These are phyloP conservation scores for Boloria euphrosyne DNA, from an alignment of 2,888 invertebrate genomes.

Conservation along the genomic window DNA sequence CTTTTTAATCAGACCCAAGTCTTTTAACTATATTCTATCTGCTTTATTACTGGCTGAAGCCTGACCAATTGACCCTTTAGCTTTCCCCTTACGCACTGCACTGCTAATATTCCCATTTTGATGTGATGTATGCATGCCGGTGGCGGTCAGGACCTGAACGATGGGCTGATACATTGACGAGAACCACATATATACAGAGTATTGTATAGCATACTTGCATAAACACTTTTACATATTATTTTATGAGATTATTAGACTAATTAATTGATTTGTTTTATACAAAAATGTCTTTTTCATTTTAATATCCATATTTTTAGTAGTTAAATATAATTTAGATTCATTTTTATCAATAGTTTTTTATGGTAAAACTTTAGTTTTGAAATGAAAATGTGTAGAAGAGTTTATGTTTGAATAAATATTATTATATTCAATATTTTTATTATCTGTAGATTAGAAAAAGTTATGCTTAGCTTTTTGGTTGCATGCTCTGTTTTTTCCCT, in stretches of 20 bases:
- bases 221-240: conserved; percentile 35
- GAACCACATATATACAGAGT: conserved; percentile 34
- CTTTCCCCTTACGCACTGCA: conserved; percentile 50
- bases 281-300: neutral
- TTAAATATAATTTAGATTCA: conserved; percentile 5
- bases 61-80: conserved; percentile 24
- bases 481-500: conserved; percentile 18
- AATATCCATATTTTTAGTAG: neutral
- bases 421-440: conserved; percentile 20
- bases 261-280: conserved; percentile 5
- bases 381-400: conserved; percentile 26
- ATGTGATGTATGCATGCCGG: conserved; percentile 75
- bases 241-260: conserved; percentile 2
- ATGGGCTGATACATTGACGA: conserved; percentile 75
- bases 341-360: neutral
- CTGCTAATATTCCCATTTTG: conserved; percentile 70
- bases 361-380: too few relatives aligned
- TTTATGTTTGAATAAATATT: conserved; percentile 20
- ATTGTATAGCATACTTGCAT: conserved; percentile 33
- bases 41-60: conserved; percentile 16
- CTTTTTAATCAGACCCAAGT: neutral
- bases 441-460: conserved; percentile 19
- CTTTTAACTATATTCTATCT: conserved; percentile 14
- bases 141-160: conserved; percentile 78
- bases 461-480: conserved; percentile 27